These are phyloP conservation scores for Myotis myotis DNA, from an alignment of 2,797 vertebrate genomes.

Conservation along the genomic window DNA sequence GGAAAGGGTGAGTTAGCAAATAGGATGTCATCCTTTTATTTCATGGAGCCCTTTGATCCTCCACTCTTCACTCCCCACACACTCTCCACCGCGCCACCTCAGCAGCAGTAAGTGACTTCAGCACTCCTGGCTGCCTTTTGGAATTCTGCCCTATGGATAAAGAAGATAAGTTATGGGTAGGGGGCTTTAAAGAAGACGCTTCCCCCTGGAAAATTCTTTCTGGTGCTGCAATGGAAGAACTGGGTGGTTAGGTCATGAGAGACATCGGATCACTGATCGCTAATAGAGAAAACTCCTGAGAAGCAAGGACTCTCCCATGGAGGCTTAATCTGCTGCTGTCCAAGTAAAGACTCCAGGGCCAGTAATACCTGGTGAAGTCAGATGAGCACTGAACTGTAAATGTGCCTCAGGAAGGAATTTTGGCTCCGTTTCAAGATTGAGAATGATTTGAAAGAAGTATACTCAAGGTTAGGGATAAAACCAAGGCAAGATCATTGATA, in stretches of 20 bases:
- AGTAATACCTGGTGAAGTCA: neutral
- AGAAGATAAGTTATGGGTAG: constrained; percentile 21
- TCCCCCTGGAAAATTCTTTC: constrained; percentile 47
- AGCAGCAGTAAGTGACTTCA: neutral
- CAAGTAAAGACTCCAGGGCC: constrained; percentile 39
- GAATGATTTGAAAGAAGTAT: constrained; percentile 56
- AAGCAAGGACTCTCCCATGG: constrained; percentile 17
- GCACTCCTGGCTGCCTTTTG: neutral
- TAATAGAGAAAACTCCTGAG: constrained; percentile 26
- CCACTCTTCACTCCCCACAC: too few species aligned
- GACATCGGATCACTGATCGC: constrained; percentile 19
- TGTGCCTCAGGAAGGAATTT: constrained; percentile 47
- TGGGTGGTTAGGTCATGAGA: constrained; percentile 34
- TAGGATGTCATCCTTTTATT: neutral
- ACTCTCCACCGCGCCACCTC: neutral
- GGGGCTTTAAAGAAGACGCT: constrained; percentile 49
- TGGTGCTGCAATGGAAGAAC: neutral
- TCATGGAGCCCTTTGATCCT: constrained; percentile 39
- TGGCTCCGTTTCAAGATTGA: constrained; percentile 30
- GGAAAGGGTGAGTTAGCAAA: neutral
- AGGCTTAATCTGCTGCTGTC: constrained; percentile 51
- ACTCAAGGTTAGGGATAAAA: constrained; percentile 50
- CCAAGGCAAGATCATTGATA: neutral
- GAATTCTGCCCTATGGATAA: constrained; percentile 36
- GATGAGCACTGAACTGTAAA: neutral